phyloP scores from a whole-genome alignment of 2,797 vertebrate species.

The Crenuchus spilurus region DNA sequence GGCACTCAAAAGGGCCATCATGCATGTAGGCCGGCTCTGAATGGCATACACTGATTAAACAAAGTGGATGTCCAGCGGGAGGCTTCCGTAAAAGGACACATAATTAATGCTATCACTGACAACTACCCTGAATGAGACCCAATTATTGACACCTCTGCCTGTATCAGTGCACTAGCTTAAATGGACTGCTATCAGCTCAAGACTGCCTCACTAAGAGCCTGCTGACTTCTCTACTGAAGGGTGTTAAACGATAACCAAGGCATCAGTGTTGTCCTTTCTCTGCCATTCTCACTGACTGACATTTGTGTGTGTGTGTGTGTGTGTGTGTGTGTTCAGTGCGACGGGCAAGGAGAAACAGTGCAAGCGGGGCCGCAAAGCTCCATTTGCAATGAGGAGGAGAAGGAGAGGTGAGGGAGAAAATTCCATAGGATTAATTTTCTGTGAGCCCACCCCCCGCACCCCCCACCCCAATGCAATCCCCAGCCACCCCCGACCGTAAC shows the following conservation, averaged over 20 bases:
- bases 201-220: conserved; percentile 22
- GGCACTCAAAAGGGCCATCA: conserved; percentile 52
- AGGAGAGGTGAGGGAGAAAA: conserved; percentile 71
- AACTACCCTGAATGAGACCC: conserved; percentile 66
- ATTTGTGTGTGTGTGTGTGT: conserved; percentile 64
- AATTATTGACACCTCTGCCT: conserved; percentile 70
- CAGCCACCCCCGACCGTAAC: conserved; percentile 70
- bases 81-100: conserved; percentile 65
- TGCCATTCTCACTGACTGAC: conserved; percentile 68
- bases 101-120: conserved; percentile 76
- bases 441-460: conserved; percentile 67
- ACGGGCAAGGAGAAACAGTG: conserved; percentile 63
- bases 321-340: conserved; percentile 63
- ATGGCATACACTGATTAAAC: conserved; percentile 58
- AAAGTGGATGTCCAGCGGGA: conserved; percentile 65
- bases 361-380: conserved; percentile 78
- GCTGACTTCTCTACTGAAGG: conserved; percentile 32
- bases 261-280: conserved; percentile 67
- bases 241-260: conserved; percentile 69
- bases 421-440: conserved; percentile 86
- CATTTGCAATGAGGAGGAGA: conserved; percentile 77
- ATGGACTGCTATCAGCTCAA: conserved; percentile 69
- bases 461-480: conserved; percentile 57
- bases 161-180: conserved; percentile 61
- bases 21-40: conserved; percentile 55